phyloP scores from a whole-genome alignment of 2,888 invertebrate species.

The Drosophila koepferae region DNA sequence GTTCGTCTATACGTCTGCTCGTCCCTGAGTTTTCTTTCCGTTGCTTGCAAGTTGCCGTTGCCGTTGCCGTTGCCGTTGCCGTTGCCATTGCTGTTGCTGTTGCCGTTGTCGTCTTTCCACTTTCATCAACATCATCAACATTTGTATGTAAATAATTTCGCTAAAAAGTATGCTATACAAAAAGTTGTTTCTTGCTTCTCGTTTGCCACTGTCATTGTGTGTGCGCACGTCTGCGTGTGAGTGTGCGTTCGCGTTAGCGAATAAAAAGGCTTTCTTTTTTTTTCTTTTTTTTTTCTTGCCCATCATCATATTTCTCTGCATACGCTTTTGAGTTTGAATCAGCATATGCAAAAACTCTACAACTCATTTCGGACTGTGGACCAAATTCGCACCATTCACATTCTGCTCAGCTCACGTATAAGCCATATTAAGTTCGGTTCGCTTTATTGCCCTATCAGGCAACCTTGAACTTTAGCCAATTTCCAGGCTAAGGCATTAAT shows the following conservation, averaged over 20 bases:
- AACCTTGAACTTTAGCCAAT: constrained; percentile 55
- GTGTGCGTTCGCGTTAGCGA: constrained; percentile 13
- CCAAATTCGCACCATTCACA: constrained; percentile 17
- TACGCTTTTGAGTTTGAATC: constrained; percentile 42
- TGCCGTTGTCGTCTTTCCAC: constrained; percentile 51
- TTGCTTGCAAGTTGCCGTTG: constrained; percentile 21
- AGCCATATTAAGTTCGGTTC: constrained; percentile 17
- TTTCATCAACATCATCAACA: constrained; percentile 67
- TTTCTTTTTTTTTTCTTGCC: background rate
- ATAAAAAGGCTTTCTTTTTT: constrained; percentile 32
- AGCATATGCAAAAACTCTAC: constrained; percentile 41
- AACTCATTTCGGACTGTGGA: constrained; percentile 36
- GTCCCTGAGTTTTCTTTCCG: constrained; percentile 24
- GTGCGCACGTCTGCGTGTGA: constrained; percentile 11
- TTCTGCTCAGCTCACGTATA: constrained; percentile 1
- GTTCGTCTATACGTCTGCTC: constrained; percentile 2
- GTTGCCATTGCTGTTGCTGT: constrained; percentile 2
- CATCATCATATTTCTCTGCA: constrained; percentile 46
- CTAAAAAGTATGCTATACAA: constrained; percentile 64
- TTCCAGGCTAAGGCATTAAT: constrained; percentile 57
- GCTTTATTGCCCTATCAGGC: constrained; percentile 32
- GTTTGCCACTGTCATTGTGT: constrained; percentile 40
- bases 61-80: constrained; percentile 4
- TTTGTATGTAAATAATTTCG: constrained; percentile 67
- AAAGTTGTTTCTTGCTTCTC: constrained; percentile 54